Conservation (phyloP, 2,113 vertebrate genomes). For the Datnioides undecimradiatus region DNA sequence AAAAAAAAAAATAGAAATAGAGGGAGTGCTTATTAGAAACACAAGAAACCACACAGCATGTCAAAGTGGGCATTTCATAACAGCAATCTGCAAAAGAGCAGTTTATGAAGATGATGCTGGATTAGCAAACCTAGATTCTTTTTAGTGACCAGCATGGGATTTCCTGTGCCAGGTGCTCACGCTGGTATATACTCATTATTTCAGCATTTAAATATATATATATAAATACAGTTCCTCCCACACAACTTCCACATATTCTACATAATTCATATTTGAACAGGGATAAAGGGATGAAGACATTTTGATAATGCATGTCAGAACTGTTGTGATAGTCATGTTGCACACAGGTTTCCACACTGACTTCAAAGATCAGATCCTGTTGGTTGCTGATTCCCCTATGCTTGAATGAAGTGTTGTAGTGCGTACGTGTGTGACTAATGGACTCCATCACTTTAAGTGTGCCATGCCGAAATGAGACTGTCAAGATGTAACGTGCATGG, state of each 20-base stretch:
- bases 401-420: background rate
- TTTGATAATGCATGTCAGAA: background rate
- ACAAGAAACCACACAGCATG: constrained; percentile 47
- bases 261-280: background rate
- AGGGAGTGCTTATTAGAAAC: constrained; percentile 47
- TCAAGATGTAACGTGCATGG: background rate
- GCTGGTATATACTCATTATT: background rate
- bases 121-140: background rate
- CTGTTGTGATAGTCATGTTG: background rate
- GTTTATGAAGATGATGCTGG: background rate
- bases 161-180: background rate
- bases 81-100: background rate
- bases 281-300: background rate
- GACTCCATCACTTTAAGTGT: background rate
- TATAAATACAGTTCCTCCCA: background rate
- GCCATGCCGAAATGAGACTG: background rate
- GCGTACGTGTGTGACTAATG: background rate
- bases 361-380: background rate
- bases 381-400: background rate
- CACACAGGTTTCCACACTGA: background rate
- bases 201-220: background rate
- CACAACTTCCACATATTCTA: background rate
- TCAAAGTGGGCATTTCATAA: constrained; percentile 10
- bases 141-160: background rate
- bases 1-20: constrained; percentile 25